Base-by-base conservation (phyloP, 2,888 invertebrate genomes). In the Herminia tarsipennalis region DNA sequence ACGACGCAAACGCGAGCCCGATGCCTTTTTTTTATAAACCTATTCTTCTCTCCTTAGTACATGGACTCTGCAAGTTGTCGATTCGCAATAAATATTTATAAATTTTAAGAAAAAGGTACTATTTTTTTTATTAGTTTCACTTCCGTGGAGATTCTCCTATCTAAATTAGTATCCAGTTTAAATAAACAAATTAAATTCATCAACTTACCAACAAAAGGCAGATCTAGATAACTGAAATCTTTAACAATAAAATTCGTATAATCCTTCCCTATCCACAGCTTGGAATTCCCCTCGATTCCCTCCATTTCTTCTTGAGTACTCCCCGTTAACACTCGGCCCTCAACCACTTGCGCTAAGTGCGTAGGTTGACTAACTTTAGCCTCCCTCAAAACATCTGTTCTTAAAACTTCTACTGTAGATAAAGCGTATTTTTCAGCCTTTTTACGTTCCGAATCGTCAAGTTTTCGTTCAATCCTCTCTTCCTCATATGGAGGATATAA, bases 241-340 rank as follows among this genome's bases (percentile, higher is more conserved):
- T 98, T 98, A 50, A 97, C 96, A 56, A 99, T 98, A 79, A 98
- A 98, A 88, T 99, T 99, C 0, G 95, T 95, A 73, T 99, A 99
- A 79, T 99, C 98, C 84, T 99, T 99, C 46, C 98, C 98, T 33
- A 98, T 94, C 98, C 98, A 99, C 38, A 97, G 89, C 75, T 98
- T 98, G 0, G 96, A 94, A 38, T 95, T 95, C 0, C 96, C 96
- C 66, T 94, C 93, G 0, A 84, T 62, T 0, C 76, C 83, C 47
- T 88, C 85, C 46, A 85, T 38, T 0, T 66, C 78, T 24, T 84
- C 79, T 25, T 83, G 86, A 0, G 84, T 85, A 9, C 63, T 78
- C 20, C 87, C 89, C 0, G 90, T 91, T 6, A 78, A 82, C 1
- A 76, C 88, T 52, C 78, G 81, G 20, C 78, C 88, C 62, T 81